A percentile compares a stretch with the other conserved stretches of the same genome.
phyloP scores from a whole-genome alignment of 2,113 vertebrate species.

The Chaetodon auriga region DNA sequence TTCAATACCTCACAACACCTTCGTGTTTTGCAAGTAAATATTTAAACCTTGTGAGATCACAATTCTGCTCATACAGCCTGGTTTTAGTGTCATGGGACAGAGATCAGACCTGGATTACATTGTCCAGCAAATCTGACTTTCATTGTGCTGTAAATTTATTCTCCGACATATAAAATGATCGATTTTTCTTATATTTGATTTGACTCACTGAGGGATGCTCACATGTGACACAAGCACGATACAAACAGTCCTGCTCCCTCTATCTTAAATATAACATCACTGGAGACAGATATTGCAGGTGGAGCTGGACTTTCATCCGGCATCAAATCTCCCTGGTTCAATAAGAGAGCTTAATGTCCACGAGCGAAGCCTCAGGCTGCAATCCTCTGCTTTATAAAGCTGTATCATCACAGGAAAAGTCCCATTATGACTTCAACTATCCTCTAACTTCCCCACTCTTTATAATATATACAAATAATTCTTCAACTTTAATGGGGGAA shows the following conservation, averaged over 20 bases:
- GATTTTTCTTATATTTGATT: not conserved
- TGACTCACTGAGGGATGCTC: conserved; percentile 5
- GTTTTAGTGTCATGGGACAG: not conserved
- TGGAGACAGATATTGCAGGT: conserved; percentile 7
- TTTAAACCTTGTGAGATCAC: conserved; percentile 18
- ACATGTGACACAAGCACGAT: not conserved
- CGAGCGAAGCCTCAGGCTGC: conserved; percentile 15
- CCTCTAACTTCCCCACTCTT: not conserved
- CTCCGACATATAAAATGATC: conserved; percentile 3
- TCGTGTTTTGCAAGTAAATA: conserved; percentile 49
- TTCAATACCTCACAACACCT: conserved; percentile 25
- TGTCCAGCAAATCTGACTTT: conserved; percentile 2
- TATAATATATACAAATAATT: not conserved
- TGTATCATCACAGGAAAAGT: conserved; percentile 5
- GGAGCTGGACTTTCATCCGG: conserved; percentile 1
- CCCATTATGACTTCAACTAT: not conserved
- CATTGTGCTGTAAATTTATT: not conserved
- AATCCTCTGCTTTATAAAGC: conserved; percentile 36
- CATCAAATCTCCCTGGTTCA: conserved; percentile 30
- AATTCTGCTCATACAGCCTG: not conserved
- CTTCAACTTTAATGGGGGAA: not conserved
- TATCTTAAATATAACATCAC: conserved; percentile 19
- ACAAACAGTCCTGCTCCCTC: conserved; percentile 1
- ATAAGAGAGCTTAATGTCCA: conserved; percentile 28
- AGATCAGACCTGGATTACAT: conserved; percentile 14